A percentile compares a stretch with the other conserved stretches of the same genome.
Conservation (phyloP, 1,140 invertebrate species). For the Xylocopa sonorina region DNA sequence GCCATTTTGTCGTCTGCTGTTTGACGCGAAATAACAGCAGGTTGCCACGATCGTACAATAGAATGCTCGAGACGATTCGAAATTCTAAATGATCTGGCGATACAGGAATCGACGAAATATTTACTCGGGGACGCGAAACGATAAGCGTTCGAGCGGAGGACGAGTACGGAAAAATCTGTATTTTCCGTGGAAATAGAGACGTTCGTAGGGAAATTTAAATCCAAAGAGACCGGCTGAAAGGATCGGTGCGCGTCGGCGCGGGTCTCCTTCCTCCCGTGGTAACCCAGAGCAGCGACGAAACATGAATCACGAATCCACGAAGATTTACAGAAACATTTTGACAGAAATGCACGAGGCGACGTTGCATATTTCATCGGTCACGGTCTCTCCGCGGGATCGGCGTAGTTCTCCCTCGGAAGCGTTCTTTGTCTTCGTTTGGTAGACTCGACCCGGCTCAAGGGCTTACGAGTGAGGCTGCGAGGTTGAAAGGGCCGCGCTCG, state of each 20-base stretch:
- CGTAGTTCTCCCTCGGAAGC: neutral
- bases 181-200: neutral
- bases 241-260: neutral
- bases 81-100: too few relatives aligned
- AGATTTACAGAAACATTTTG: conserved; percentile 51
- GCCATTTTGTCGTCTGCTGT: neutral
- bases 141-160: neutral
- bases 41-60: too few relatives aligned
- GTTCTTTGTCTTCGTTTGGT: conserved; percentile 58
- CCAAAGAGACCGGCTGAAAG: neutral
- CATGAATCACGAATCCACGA: conserved; percentile 31
- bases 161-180: neutral
- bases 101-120: too few relatives aligned
- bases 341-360: conserved; percentile 42
- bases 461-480: conserved; percentile 43
- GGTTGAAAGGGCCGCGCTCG: conserved; percentile 60
- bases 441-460: conserved; percentile 25
- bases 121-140: too few relatives aligned
- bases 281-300: conserved; percentile 8
- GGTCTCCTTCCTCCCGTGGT: neutral
- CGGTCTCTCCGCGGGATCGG: conserved; percentile 31
- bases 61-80: too few relatives aligned
- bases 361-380: conserved; percentile 53
- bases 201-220: neutral
- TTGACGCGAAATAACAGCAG: neutral